Evolutionary conservation across 1,140 invertebrate species (phyloP).

Genomic region (Lerema accius): DNA sequence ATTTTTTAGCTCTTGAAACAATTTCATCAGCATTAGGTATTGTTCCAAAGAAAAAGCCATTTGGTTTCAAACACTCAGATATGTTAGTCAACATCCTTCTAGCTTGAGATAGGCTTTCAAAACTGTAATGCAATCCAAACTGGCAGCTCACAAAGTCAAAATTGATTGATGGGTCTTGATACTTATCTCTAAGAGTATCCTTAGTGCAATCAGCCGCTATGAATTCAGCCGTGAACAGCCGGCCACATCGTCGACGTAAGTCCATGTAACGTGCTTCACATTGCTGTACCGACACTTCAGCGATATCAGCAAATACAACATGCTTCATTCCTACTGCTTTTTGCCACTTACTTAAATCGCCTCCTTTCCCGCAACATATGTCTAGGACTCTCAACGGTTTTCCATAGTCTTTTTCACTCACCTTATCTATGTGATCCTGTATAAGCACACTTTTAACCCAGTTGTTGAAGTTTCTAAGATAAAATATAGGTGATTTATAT

Average conservation of each 20-base stretch:
- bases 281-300: conserved; percentile 95
- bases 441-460: conserved; percentile 99
- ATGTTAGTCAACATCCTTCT: conserved; percentile 97
- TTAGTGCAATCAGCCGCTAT: conserved; percentile 95
- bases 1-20: conserved; percentile 86
- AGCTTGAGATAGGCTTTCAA: conserved; percentile 96
- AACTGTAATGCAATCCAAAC: conserved; percentile 98
- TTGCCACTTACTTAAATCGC: conserved; percentile 97
- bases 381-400: conserved; percentile 86
- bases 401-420: conserved; percentile 85
- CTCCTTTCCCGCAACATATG: conserved; percentile 97
- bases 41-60: conserved; percentile 98
- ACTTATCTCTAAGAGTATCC: conserved; percentile 89
- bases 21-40: conserved; percentile 97
- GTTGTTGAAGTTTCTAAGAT: conserved; percentile 98
- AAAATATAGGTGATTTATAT: conserved; percentile 94
- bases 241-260: conserved; percentile 76
- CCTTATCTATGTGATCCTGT: conserved; percentile 86
- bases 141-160: conserved; percentile 98
- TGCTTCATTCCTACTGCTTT: conserved; percentile 90
- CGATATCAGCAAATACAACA: conserved; percentile 98
- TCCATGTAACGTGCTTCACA: conserved; percentile 88
- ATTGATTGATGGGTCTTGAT: conserved; percentile 88
- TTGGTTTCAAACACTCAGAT: conserved; percentile 92
- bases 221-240: conserved; percentile 93